phyloP scores from a whole-genome alignment of 2,113 vertebrate genomes.

The Motacilla tschutschensis region DNA sequence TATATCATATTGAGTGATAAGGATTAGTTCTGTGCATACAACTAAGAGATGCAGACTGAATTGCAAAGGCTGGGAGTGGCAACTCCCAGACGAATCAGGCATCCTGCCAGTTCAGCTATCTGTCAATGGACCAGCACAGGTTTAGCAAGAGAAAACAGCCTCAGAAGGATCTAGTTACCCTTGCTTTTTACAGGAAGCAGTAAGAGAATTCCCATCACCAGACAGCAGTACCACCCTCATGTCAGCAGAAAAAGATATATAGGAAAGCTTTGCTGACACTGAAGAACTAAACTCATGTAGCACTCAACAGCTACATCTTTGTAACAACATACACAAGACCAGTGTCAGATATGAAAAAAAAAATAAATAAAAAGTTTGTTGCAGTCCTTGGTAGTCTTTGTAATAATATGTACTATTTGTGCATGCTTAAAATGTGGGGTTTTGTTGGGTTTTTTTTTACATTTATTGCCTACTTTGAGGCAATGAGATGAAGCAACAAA shows the following conservation, averaged over 20 bases:
- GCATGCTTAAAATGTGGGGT: neutral
- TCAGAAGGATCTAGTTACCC: neutral
- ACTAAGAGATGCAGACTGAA: neutral
- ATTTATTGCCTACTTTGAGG: neutral
- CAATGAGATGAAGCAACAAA: neutral
- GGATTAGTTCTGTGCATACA: neutral
- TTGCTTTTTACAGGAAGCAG: neutral
- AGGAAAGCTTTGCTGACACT: neutral
- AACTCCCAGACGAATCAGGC: neutral
- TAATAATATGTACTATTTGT: neutral
- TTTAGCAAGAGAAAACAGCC: neutral
- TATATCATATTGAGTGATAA: neutral
- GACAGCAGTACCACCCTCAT: neutral
- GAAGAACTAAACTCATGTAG: neutral
- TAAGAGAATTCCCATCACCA: neutral
- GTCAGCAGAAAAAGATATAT: neutral
- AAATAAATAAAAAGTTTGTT: neutral
- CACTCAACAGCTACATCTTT: neutral
- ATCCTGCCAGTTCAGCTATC: neutral
- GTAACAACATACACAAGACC: neutral
- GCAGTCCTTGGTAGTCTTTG: neutral
- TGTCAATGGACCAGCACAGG: neutral
- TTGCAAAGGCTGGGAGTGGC: neutral
- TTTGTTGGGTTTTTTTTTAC: neutral
- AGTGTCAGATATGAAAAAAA: neutral